These are phyloP conservation scores for Tachina lurida DNA, from an alignment of 2,888 invertebrate species.

Conservation along the genomic window DNA sequence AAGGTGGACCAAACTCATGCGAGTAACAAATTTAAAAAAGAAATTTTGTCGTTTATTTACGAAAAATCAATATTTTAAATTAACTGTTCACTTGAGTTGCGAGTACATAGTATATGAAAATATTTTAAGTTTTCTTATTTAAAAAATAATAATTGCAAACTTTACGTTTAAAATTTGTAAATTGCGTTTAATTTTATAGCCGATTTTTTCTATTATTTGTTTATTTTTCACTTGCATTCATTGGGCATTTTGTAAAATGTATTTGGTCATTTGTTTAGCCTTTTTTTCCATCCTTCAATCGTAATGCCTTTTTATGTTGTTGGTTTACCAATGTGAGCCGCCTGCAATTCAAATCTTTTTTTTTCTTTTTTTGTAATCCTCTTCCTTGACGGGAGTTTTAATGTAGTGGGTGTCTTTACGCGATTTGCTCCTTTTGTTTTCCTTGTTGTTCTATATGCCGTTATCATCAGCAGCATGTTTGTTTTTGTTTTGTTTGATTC, in stretches of 20 bases:
- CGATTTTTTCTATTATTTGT: conserved; percentile 27
- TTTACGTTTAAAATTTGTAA: neutral
- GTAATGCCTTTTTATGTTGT: conserved; percentile 63
- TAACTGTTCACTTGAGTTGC: neutral
- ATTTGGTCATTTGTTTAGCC: conserved; percentile 11
- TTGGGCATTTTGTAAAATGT: conserved; percentile 65
- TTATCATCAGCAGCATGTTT: conserved; percentile 60
- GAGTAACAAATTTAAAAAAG: neutral
- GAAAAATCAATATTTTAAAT: conserved; percentile 70
- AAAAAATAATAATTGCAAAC: neutral
- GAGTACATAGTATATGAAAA: too few relatives aligned
- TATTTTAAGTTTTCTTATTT: neutral
- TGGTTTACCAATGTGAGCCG: conserved; percentile 70
- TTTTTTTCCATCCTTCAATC: conserved; percentile 29
- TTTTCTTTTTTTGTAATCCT: conserved; percentile 7
- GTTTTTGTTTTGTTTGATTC: conserved; percentile 37
- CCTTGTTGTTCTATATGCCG: conserved; percentile 54
- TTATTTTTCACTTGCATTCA: conserved; percentile 69
- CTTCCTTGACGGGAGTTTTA: conserved; percentile 30
- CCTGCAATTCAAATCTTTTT: conserved; percentile 64
- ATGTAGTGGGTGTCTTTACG: conserved; percentile 66
- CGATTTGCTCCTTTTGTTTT: conserved; percentile 53
- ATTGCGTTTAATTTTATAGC: neutral
- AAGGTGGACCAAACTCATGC: conserved; percentile 27
- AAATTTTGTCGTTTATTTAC: neutral